Conservation (phyloP, 2,888 invertebrate species). For the Pedicia rivosa region DNA sequence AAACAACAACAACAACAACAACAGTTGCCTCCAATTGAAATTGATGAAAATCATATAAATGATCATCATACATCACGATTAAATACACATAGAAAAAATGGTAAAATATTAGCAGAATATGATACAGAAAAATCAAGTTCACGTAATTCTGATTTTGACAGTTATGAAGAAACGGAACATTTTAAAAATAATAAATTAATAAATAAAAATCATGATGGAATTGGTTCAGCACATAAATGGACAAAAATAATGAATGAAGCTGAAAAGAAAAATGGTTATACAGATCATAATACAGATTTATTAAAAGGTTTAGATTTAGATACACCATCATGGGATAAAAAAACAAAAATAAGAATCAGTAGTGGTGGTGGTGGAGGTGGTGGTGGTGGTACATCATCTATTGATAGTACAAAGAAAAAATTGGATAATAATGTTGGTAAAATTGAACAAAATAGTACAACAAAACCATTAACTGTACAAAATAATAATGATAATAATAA, state of each 20-base stretch:
- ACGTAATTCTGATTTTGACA: slow-evolving; percentile 7
- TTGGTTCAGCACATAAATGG: slow-evolving; percentile 59
- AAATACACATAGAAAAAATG: too few species aligned
- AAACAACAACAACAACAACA: too few species aligned
- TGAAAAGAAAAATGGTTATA: slow-evolving; percentile 43
- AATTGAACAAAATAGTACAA: not conserved
- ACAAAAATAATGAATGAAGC: too few species aligned
- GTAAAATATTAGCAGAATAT: too few species aligned
- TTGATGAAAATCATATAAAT: too few species aligned
- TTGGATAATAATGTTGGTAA: not conserved
- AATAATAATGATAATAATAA: too few species aligned
- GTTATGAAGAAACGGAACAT: slow-evolving; percentile 4
- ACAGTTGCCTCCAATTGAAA: too few species aligned
- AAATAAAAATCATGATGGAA: slow-evolving; percentile 39
- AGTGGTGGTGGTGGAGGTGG: not conserved
- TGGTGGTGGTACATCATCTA: not conserved
- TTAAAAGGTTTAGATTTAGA: slow-evolving; percentile 27
- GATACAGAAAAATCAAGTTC: slow-evolving; percentile 4
- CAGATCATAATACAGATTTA: slow-evolving; percentile 46
- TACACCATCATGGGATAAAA: slow-evolving; percentile 11
- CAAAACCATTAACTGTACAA: too few species aligned
- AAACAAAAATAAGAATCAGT: not conserved
- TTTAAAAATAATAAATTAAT: slow-evolving; percentile 3
- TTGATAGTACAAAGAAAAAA: not conserved
- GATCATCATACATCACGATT: too few species aligned